These are phyloP conservation scores for Lithophane semibrunnea DNA, from an alignment of 2,888 invertebrate species.

Conservation along the genomic window DNA sequence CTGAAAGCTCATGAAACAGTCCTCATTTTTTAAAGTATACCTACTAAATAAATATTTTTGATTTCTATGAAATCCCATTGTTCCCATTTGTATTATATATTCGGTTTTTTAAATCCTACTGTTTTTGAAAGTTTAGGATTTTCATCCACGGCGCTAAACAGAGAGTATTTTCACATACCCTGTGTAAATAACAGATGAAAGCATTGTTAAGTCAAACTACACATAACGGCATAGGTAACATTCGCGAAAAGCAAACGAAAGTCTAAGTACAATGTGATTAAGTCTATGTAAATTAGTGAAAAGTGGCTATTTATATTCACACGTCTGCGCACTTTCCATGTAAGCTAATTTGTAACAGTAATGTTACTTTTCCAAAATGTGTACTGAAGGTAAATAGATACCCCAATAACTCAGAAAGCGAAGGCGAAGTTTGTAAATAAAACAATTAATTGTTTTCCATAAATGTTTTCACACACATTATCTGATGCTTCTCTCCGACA, in stretches of 20 bases:
- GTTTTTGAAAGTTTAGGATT: background rate
- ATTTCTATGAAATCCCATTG: too few species aligned
- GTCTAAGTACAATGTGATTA: slow-evolving; percentile 44
- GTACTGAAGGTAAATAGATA: background rate
- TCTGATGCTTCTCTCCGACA: background rate
- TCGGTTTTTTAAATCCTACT: background rate
- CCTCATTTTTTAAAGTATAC: background rate
- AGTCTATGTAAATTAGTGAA: slow-evolving; percentile 55
- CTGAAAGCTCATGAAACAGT: background rate
- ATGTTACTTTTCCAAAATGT: background rate
- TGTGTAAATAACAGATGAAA: slow-evolving; percentile 33
- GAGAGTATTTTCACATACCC: slow-evolving; percentile 11
- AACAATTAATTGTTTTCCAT: background rate
- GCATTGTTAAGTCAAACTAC: slow-evolving; percentile 49
- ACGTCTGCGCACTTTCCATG: slow-evolving; percentile 28
- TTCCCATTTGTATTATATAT: background rate
- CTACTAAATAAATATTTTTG: background rate
- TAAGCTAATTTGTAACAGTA: slow-evolving; percentile 5
- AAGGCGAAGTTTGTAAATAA: too few species aligned
- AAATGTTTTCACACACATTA: background rate
- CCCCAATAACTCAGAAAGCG: background rate
- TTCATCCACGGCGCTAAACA: slow-evolving; percentile 1
- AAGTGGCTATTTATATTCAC: slow-evolving; percentile 33
- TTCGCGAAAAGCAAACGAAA: slow-evolving; percentile 51
- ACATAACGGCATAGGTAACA: slow-evolving; percentile 31